Base-by-base conservation (phyloP, 1,140 invertebrate species). In the Zeugodacus cucurbitae region DNA sequence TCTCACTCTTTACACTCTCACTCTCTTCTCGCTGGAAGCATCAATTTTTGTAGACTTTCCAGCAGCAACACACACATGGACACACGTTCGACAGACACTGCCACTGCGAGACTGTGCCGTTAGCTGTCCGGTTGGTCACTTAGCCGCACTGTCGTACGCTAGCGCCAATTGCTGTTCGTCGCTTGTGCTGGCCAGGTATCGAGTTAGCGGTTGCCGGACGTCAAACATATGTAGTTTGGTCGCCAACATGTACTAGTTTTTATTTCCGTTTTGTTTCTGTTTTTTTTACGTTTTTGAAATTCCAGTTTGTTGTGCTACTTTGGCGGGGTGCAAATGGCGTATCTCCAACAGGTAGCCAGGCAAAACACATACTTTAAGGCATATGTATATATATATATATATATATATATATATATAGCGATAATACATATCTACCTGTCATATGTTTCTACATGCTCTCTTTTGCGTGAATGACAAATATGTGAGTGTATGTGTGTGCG, bases 261-360 rank as follows among this genome's bases (percentile, higher is more conserved):
- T 7, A 62, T 74, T 74, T 74, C 22, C 20, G 22, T 37, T 41
- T 41, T 5, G 20, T 54, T 54, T 54, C 14, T 54, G 6, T 54
- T 59, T 62, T 62, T 62, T 62, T 62, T 62, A 17, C n/a, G 58
- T 22, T 54, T 17, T 26, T 74, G 34, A 74, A 32, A 14, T 74
- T 34, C 67, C 34, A 74, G 64, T 74, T 74, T 74, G 67, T 74
- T 74, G 67, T 37, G 34, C 67, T 74, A 74, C 32, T 74, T 74
- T 74, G 37, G 20, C 17, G 22, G 20, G 41, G n/a, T n/a, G n/a
- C n/a, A 74, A 74, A 74, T 74, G 41, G 34, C 17, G 32, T 22
- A 8, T 74, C 41, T 74, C 67, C 20, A 74, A 74, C 67, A 74
- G 67, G 32, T 74, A 37, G 67, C 32, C 32, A n/a, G 67, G 32